Conservation (phyloP, 2,888 invertebrate genomes). For the Drosophila basisetae region DNA sequence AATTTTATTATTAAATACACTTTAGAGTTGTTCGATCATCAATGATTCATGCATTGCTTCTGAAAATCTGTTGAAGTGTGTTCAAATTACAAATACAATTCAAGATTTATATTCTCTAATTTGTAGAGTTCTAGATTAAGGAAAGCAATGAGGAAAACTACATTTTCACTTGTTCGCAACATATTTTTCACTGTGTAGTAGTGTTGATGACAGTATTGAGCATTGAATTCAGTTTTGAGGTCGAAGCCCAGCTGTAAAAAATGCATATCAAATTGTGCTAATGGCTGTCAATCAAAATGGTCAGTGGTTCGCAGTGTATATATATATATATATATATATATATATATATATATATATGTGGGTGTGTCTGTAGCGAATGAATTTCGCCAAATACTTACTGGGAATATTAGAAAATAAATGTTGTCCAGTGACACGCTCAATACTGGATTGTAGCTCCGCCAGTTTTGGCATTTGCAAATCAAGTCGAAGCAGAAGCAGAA, state of each 20-base stretch:
- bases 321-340: too few relatives aligned
- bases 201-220: background rate
- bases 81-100: background rate
- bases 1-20: too few relatives aligned
- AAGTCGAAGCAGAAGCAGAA: background rate
- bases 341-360: background rate
- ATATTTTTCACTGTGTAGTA: background rate
- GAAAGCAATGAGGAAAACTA: background rate
- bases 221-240: background rate
- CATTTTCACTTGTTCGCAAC: background rate
- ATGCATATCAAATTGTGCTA: background rate
- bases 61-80: background rate
- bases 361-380: background rate
- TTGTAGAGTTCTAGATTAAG: background rate
- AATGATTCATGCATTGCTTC: too few relatives aligned
- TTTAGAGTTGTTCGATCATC: too few relatives aligned
- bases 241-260: background rate
- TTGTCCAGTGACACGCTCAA: slow-evolving; percentile 32
- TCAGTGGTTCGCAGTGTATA: background rate
- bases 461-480: slow-evolving; percentile 25
- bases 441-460: slow-evolving; percentile 16
- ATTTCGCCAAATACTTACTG: slow-evolving; percentile 60
- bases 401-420: slow-evolving; percentile 47
- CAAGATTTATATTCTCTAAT: background rate
- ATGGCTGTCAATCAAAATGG: slow-evolving; percentile 1